These are phyloP conservation scores for Diachasma alloeum DNA, from an alignment of 1,140 invertebrate species.

Conservation along the genomic window DNA sequence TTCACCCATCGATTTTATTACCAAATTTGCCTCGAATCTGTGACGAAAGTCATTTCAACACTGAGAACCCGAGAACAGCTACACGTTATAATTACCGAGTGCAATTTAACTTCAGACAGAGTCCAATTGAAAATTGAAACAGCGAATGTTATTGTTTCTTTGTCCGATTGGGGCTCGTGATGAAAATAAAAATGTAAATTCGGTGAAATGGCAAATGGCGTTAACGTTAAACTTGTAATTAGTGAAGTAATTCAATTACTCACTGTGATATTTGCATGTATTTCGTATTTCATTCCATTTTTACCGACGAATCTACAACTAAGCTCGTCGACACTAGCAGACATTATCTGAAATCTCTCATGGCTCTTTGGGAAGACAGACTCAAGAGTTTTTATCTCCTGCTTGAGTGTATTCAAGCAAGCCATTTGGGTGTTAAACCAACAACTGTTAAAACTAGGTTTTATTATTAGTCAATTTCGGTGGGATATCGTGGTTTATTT, in stretches of 20 bases:
- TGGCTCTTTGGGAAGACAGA: conserved; percentile 94
- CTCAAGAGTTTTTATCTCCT: conserved; percentile 97
- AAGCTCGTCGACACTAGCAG: conserved; percentile 97
- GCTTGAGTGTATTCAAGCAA: conserved; percentile 96
- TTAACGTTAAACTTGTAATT: neutral
- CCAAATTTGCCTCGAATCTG: neutral
- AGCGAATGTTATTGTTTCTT: conserved; percentile 57
- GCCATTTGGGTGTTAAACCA: conserved; percentile 77
- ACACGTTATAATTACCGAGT: too few species aligned
- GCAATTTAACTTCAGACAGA: neutral
- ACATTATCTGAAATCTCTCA: conserved; percentile 96
- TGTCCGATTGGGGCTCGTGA: conserved; percentile 36
- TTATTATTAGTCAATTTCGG: conserved; percentile 15
- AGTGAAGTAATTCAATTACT: conserved; percentile 60
- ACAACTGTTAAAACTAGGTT: conserved; percentile 13
- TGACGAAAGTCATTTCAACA: neutral
- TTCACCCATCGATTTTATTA: neutral
- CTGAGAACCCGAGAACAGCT: too few species aligned
- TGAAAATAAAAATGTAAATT: neutral
- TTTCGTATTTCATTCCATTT: conserved; percentile 94
- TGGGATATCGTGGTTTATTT: neutral
- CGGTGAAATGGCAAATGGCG: neutral
- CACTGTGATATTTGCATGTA: conserved; percentile 98
- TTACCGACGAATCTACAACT: conserved; percentile 95
- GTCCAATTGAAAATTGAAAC: neutral